Evolutionary conservation across 2,797 vertebrate species (phyloP).

Genomic region (Hydrolagus colliei): DNA sequence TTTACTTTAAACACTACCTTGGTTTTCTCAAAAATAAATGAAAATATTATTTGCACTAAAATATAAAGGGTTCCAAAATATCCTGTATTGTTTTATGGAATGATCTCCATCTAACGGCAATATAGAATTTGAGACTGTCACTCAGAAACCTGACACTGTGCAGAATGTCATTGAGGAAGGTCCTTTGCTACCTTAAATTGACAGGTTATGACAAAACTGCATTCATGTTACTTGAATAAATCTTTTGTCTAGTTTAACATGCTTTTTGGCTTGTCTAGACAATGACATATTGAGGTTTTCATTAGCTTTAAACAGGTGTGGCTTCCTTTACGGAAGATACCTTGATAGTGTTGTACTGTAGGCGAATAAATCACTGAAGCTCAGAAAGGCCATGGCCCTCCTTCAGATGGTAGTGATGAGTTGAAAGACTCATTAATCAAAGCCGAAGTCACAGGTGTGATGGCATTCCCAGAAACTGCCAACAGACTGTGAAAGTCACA

Average conservation of each 20-base stretch:
- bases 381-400: constrained; percentile 79
- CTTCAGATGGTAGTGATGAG: constrained; percentile 78
- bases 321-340: constrained; percentile 62
- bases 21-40: constrained; percentile 42
- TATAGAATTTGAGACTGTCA: constrained; percentile 64
- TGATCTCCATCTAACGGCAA: constrained; percentile 50
- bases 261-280: constrained; percentile 73
- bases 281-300: constrained; percentile 86
- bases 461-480: constrained; percentile 84
- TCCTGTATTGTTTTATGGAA: constrained; percentile 24
- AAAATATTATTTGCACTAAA: constrained; percentile 49
- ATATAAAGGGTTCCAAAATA: constrained; percentile 41
- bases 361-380: constrained; percentile 82
- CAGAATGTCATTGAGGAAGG: constrained; percentile 71
- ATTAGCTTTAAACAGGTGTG: constrained; percentile 82
- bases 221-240: constrained; percentile 80
- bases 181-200: constrained; percentile 68
- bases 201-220: constrained; percentile 74
- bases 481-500: constrained; percentile 99
- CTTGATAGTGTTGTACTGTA: constrained; percentile 70
- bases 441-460: constrained; percentile 89
- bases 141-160: constrained; percentile 67
- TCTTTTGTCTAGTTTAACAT: constrained; percentile 82
- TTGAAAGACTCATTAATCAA: constrained; percentile 99
- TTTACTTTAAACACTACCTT: constrained; percentile 33